Conservation (phyloP, 2,888 invertebrate genomes). For the Thecocarcelia acutangulata region DNA sequence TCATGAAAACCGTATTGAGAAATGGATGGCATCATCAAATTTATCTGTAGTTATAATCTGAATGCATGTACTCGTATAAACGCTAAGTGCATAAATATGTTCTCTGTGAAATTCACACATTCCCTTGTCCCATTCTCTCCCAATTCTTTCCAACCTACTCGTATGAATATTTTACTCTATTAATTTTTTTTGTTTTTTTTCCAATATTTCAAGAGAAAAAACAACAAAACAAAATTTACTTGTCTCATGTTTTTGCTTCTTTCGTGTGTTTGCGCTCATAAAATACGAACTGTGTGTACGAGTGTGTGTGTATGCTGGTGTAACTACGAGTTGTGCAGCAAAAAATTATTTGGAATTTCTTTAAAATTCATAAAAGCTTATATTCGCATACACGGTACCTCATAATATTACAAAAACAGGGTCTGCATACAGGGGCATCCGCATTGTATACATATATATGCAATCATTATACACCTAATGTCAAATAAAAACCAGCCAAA, state of each 20-base stretch:
- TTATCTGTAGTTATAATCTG: slow-evolving; percentile 49
- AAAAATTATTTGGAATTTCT: slow-evolving; percentile 59
- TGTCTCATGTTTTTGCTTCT: slow-evolving; percentile 53
- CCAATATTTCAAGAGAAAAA: slow-evolving; percentile 9
- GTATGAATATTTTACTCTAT: slow-evolving; percentile 47
- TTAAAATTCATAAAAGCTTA: slow-evolving; percentile 67
- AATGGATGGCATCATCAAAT: slow-evolving; percentile 61
- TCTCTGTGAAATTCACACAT: slow-evolving; percentile 72
- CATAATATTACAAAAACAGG: not conserved
- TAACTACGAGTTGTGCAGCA: not conserved
- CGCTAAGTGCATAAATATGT: slow-evolving; percentile 81
- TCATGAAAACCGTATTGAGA: slow-evolving; percentile 48
- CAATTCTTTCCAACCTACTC: no score
- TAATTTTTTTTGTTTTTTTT: slow-evolving; percentile 26
- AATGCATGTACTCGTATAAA: slow-evolving; percentile 48
- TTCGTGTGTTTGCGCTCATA: slow-evolving; percentile 37
- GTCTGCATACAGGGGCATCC: not conserved
- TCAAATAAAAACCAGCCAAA: no score
- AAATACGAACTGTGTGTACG: slow-evolving; percentile 17
- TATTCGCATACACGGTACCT: slow-evolving; percentile 33
- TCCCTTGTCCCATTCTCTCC: slow-evolving; percentile 3
- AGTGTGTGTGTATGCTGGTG: slow-evolving; percentile 22
- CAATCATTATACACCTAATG: no score
- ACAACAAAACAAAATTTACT: slow-evolving; percentile 25
- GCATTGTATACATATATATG: no score